Evolutionary conservation across 2,113 vertebrate species (phyloP), one percentile per base, ranked within the genome.

Genomic region (Triplophysa dalaica): DNA sequence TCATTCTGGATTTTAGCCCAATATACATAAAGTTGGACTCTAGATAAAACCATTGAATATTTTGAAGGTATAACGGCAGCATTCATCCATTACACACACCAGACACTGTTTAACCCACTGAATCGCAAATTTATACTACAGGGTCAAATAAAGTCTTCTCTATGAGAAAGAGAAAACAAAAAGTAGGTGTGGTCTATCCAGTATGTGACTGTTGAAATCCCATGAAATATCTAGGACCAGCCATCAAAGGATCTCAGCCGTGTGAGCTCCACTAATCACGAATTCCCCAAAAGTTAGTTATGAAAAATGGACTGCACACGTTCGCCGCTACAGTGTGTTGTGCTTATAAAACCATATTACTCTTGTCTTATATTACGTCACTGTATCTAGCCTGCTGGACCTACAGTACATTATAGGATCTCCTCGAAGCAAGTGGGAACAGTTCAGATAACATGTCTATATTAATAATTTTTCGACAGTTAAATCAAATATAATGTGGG

Each of bases 131-230:
- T 76, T 65, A 8, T 60, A 63, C 21, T 50, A 41, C 41, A 33
- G 48, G 45, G 24, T 52, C 24, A 65, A 52, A 52, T 8, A 29
- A 16, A 52, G 17, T n/a, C 8, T 24, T 63, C 12, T 65, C 29
- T 65, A 50, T 52, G 26, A 65, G 43, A 8, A 65, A 76, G 19
- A 8, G 19, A 24, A 63, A 14, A 60, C n/a, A 10, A 52, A 50
- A 14, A 1, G 26, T 29, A 52, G 19, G 45, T 26, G 48, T 66
- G 63, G 17, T 41, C 21, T 70, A 58, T 48, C 3, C n/a, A 64
- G 52, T 58, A 82, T 29, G 66, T 75, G 81, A 75, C 70, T 16
- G 26, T 17, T 58, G 65, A 72, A 63, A 76, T 79, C 63, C 38
- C 13, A 64, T 17, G 50, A 50, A 65, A 54, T 33, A 22, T 41